These are phyloP conservation scores for Cossypha dichroa DNA, from an alignment of 2,797 vertebrate genomes.

Conservation along the genomic window DNA sequence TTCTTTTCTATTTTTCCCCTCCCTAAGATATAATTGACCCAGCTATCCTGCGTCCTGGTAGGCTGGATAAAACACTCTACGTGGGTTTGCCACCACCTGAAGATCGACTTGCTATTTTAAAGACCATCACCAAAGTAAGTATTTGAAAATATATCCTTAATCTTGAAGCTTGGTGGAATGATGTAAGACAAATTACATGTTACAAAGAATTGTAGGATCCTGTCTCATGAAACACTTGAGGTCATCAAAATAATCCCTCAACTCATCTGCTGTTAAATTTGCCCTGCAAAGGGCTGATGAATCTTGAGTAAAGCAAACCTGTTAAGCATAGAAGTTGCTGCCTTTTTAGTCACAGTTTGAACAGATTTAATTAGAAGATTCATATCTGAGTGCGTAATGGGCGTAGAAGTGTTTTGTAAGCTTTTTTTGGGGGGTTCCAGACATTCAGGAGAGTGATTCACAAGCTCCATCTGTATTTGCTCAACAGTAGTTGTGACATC, in stretches of 20 bases:
- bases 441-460: not conserved
- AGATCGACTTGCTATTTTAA: constrained; percentile 89
- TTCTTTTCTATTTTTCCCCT: not conserved
- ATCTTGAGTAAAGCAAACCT: not conserved
- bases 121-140: constrained; percentile 92
- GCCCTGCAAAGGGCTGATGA: not conserved
- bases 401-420: not conserved
- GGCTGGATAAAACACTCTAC: constrained; percentile 93
- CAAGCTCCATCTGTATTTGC: not conserved
- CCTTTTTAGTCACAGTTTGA: not conserved
- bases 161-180: not conserved
- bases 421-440: not conserved
- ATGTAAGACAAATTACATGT: not conserved
- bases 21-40: constrained; percentile 91
- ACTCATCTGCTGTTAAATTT: not conserved
- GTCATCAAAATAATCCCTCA: not conserved
- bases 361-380: constrained; percentile 36
- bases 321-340: not conserved
- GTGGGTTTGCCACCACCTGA: constrained; percentile 89
- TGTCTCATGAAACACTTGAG: not conserved
- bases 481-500: not conserved
- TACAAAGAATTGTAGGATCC: not conserved
- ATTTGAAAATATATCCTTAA: not conserved
- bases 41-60: constrained; percentile 91
- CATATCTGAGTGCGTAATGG: not conserved